Base-by-base conservation (phyloP, 2,797 vertebrate genomes). In the Poecilia gillii region DNA sequence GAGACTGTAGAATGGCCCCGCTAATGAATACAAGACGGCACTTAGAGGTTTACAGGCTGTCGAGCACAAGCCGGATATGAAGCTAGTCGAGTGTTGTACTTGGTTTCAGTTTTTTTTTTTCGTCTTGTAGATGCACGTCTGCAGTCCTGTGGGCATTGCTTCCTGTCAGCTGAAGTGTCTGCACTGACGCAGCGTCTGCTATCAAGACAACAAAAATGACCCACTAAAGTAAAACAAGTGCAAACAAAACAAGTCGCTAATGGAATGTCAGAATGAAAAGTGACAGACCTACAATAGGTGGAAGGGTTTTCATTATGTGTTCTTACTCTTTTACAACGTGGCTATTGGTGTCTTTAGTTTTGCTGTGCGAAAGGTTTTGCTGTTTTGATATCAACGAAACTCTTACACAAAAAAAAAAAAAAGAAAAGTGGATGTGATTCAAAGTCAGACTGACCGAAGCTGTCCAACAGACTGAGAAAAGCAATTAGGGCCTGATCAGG, bases 11-110 rank as follows among this genome's bases (percentile, higher is more conserved):
- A 81, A 83, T 23, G 70, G 66, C 72, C 78, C 85, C 49, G n/a
- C 88, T 90, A 84, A 89, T 89, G 91, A 90, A 90, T 85, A 87
- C 88, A 86, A 84, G 84, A 70, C 79, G 70, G 73, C 41, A 62
- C 87, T 88, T 72, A 79, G 87, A 4, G 73, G 72, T 81, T 88
- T 83, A 31, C 84, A 78, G 66, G 77, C 87, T 80, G 84, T 71
- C 0, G 76, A 79, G 75, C 79, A 53, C 75, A 73, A 71, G 74
- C 72, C 76, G 6, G 53, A 83, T 81, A 64, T 70, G 1, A 14
- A 16, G 71, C 77, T 62, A 1, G 25, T n/a, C 53, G 76, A 79
- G 43, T 14, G 72, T 41, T 47, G 64, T 64, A 25, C 45, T 20
- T 55, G 1, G 28, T 20, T 53, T 28, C 70, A 47, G 14, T 39